Evolutionary conservation across 2,113 vertebrate species (phyloP), one percentile per base, ranked within the genome.

Genomic region (Planiliza haematocheilus): DNA sequence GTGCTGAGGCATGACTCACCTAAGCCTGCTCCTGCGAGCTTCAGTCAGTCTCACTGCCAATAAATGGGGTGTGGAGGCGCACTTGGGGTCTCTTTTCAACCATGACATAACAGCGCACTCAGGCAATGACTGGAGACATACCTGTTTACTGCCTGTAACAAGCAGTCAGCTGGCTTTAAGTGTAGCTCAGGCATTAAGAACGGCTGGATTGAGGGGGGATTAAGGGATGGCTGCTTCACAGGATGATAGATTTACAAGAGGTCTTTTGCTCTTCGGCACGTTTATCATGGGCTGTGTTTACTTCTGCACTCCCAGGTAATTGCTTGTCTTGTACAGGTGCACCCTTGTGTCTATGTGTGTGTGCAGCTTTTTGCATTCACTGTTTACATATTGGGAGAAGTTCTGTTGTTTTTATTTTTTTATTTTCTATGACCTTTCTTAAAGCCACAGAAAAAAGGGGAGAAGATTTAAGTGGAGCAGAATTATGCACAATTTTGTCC

Each of bases 21-120:
- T 38, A 42, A 81, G 56, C 68, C 71, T 1, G 57, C 70, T 82
- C 58, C 70, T 70, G 4, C 21, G 4, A 69, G 75, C 74, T 65
- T 71, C 80, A 61, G 65, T 46, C 70, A 60, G 70, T 62, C 70
- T 79, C 51, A 34, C 61, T 83, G 81, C 50, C 30, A 18, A 34
- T 56, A 74, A 80, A 72, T 79, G 61, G 63, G 85, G 79, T 78
- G 70, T 53, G 53, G 49, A 86, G 73, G 48, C 36, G 4, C 85
- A 59, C 62, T 49, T 18, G 67, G 72, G 77, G 58, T 76, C 69
- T 83, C 60, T 72, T 66, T 56, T 86, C 84, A 79, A 70, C 67
- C 80, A 62, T 86, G 77, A 90, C 83, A 87, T 62, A 66, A 87
- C 77, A 81, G 73, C 45, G 7, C 65, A 77, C 74, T 79, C 60